Evolutionary conservation across 53 echinoderm and acorn worm genomes (phyloP), one percentile per base, ranked within the genome.

Genomic region (Stichopus horrens): DNA sequence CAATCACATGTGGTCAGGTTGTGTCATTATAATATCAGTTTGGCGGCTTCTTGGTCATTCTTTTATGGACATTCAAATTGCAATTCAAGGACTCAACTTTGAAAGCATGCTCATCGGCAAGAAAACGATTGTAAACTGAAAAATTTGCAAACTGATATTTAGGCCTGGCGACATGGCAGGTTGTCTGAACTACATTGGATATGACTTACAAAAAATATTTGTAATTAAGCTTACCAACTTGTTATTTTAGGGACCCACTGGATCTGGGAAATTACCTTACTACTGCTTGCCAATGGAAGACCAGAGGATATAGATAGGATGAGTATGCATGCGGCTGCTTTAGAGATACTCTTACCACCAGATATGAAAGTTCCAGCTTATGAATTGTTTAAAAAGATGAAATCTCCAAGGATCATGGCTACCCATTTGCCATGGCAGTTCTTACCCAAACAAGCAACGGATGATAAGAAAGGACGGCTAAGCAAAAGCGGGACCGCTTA

Each of bases 391-490:
- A 6, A 52, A 52, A 53, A 81, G 57, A 54, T 54, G 20, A 14
- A 54, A 13, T 55, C 81, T 81, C 57, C 81, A 57, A 54, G 81
- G 54, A 53, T 81, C 1, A 55, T 81, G 51, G 20, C 57, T 5
- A 55, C 55, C 20, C 81, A 81, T 57, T 21, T 81, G 14, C 81
- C 81, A 19, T 81, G 55, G 55, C 55, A 81, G 81, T 57, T 81
- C 14, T 19, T 81, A 16, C 81, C 81, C 10, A 54, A 57, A 16
- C 55, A 81, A 16, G 14, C 53, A 5, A 81, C 81, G 9, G 55
- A 81, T 14, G 20, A 54, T 19, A 81, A 81, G n/a, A 81, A 81
- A 9, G 81, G 81, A n/a, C 52, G 53, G 81, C 57, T 81, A 55
- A 13, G 55, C 5, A 52, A 76, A 22, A 5, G 2, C 11, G 76